Conservation (phyloP, 2,888 invertebrate genomes). For the Microplitis deprimator region DNA sequence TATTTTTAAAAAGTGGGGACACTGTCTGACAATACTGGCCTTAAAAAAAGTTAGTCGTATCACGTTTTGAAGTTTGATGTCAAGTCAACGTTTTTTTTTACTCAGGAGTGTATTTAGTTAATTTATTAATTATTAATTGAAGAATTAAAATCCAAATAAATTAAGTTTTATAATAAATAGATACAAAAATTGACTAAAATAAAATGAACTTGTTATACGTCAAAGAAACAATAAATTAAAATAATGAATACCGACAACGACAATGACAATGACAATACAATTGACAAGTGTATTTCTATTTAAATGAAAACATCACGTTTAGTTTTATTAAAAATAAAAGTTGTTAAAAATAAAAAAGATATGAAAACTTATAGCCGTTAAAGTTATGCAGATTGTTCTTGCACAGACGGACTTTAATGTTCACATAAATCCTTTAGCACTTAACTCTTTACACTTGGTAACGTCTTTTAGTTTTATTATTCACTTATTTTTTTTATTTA, state of each 20-base stretch:
- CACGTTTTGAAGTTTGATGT: too few species aligned
- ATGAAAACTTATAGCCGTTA: constrained; percentile 41
- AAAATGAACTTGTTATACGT: neutral
- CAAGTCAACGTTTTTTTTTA: too few species aligned
- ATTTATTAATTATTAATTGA: too few species aligned
- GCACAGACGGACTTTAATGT: constrained; percentile 69
- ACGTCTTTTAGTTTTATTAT: constrained; percentile 30
- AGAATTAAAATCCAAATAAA: too few species aligned
- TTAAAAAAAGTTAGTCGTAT: too few species aligned
- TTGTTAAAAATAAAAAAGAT: neutral
- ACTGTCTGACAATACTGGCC: too few species aligned
- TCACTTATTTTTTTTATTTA: constrained; percentile 37
- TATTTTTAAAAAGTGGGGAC: too few species aligned
- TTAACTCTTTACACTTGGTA: constrained; percentile 66
- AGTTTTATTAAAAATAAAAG: neutral
- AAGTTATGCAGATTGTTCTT: constrained; percentile 69
- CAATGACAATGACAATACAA: neutral
- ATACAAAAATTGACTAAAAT: neutral
- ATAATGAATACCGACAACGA: too few species aligned
- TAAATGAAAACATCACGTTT: neutral
- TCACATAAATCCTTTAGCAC: constrained; percentile 69
- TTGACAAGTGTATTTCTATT: neutral
- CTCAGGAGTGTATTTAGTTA: too few species aligned
- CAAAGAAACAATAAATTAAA: too few species aligned
- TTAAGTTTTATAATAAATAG: too few species aligned